Conservation (phyloP, 2,888 invertebrate species). For the Xylota sylvarum region DNA sequence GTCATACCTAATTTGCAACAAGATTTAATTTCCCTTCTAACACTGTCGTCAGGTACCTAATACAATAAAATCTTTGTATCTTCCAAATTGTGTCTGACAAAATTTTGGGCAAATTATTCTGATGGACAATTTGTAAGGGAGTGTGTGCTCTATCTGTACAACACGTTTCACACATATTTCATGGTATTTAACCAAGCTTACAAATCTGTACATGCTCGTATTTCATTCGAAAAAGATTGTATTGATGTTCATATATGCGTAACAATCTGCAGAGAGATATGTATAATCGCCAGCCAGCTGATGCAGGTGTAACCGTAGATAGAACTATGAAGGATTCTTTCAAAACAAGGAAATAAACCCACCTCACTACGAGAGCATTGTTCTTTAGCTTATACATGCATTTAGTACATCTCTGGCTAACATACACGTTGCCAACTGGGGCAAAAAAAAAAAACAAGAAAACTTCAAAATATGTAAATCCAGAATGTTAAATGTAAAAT, state of each 20-base stretch:
- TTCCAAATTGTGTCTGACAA: no score
- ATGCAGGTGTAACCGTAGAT: neutral
- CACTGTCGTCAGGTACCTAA: no score
- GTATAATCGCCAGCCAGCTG: constrained; percentile 1
- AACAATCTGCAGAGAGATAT: neutral
- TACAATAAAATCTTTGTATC: no score
- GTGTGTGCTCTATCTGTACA: neutral
- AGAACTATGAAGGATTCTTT: neutral
- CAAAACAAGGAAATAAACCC: neutral
- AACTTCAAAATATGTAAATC: constrained; percentile 32
- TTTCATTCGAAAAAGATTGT: neutral
- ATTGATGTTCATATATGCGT: neutral
- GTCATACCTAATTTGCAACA: no score
- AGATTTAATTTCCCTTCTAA: no score
- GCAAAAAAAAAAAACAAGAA: neutral
- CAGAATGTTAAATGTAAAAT: constrained; percentile 1
- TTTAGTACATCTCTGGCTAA: neutral
- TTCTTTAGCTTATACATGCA: constrained; percentile 1
- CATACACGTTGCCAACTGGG: constrained; percentile 9
- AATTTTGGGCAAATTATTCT: no score
- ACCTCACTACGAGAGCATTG: neutral
- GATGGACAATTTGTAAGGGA: no score
- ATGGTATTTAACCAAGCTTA: neutral
- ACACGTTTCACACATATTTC: neutral
- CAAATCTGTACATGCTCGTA: neutral